A percentile compares a stretch with the other conserved stretches of the same genome.
Evolutionary conservation across 2,113 vertebrate genomes (phyloP).

Genomic region (Parotia lawesii): DNA sequence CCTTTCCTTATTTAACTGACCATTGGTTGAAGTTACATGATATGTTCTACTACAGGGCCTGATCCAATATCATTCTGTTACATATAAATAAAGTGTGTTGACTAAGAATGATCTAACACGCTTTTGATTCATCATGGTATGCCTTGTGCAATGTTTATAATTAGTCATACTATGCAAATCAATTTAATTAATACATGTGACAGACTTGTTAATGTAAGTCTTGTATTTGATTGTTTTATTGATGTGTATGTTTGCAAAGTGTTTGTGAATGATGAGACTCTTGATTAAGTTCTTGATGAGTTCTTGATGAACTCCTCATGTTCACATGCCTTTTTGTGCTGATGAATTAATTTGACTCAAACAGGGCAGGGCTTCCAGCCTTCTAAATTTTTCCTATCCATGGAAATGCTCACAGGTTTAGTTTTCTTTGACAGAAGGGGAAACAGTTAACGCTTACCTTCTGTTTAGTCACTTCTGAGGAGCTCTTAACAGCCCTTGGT

Average conservation of each 20-base stretch:
- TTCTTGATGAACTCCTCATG: neutral
- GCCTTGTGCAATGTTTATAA: neutral
- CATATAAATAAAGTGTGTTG: neutral
- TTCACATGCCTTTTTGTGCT: neutral
- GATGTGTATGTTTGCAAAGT: neutral
- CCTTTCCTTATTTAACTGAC: neutral
- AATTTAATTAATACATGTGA: neutral
- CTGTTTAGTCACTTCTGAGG: neutral
- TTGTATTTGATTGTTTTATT: slow-evolving; percentile 9
- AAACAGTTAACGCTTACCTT: neutral
- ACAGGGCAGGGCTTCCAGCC: neutral
- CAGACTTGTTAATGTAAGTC: neutral
- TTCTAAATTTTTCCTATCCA: neutral
- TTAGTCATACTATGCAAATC: neutral
- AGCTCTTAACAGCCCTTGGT: neutral
- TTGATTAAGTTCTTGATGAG: neutral
- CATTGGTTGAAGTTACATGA: neutral
- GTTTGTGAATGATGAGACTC: neutral
- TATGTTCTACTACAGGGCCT: neutral
- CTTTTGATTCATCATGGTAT: neutral
- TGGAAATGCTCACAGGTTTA: neutral
- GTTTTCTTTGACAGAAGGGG: neutral
- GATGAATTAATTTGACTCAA: neutral
- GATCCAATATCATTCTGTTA: neutral
- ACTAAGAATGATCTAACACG: neutral